A percentile compares a stretch with the other conserved stretches of the same genome.
phyloP scores from a whole-genome alignment of 2,888 invertebrate species.

The Argyresthia albistria region DNA sequence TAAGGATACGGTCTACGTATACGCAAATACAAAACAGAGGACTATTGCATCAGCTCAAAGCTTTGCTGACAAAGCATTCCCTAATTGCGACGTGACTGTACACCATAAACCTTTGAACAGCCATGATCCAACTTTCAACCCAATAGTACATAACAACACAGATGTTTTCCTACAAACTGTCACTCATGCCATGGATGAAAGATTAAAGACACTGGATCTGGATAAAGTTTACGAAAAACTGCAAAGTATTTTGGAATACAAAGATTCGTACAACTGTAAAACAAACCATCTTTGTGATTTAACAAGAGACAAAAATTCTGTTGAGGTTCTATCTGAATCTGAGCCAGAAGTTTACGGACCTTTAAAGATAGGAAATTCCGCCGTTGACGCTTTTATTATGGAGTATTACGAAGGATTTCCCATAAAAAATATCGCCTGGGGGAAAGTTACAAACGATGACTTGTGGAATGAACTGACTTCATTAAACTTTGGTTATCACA shows the following conservation, averaged over 20 bases:
- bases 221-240: slow-evolving; percentile 31
- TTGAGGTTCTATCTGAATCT: slow-evolving; percentile 12
- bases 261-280: slow-evolving; percentile 37
- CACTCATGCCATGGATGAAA: not conserved
- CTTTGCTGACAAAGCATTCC: slow-evolving; percentile 41
- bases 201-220: slow-evolving; percentile 28
- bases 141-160: slow-evolving; percentile 38
- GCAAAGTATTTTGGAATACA: slow-evolving; percentile 41
- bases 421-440: slow-evolving; percentile 46
- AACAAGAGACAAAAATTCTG: slow-evolving; percentile 31
- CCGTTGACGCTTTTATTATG: slow-evolving; percentile 53
- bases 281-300: slow-evolving; percentile 37
- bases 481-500: slow-evolving; percentile 39
- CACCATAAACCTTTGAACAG: slow-evolving; percentile 23
- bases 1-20: slow-evolving; percentile 38
- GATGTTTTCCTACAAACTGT: not conserved
- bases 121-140: slow-evolving; percentile 41
- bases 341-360: slow-evolving; percentile 24
- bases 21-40: slow-evolving; percentile 46
- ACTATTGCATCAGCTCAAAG: slow-evolving; percentile 44
- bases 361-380: slow-evolving; percentile 46
- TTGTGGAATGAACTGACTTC: slow-evolving; percentile 35
- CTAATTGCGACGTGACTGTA: slow-evolving; percentile 38
- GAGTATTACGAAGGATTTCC: slow-evolving; percentile 51
- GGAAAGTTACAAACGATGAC: slow-evolving; percentile 20